Conservation (phyloP, 2,888 invertebrate genomes). For the Lasioglossum zephyrum region DNA sequence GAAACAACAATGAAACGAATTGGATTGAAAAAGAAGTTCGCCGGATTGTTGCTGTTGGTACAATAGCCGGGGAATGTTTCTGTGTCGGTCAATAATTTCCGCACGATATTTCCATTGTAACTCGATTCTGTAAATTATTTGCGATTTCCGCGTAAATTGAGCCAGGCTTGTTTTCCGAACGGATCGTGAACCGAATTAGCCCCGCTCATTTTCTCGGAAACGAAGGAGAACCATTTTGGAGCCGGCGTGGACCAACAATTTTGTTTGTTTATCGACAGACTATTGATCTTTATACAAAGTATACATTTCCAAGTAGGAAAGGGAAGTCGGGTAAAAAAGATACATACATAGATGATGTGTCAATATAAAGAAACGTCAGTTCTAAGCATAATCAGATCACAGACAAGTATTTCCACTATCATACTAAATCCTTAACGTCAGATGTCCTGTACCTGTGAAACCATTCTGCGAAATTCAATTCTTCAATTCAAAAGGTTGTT, state of each 20-base stretch:
- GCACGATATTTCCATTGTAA: constrained; percentile 21
- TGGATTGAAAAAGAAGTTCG: constrained; percentile 10
- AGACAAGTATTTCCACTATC: background rate
- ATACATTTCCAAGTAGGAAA: background rate
- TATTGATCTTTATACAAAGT: background rate
- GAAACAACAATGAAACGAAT: constrained; percentile 12
- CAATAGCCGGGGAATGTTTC: background rate
- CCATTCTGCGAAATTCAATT: background rate
- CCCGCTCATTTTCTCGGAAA: constrained; percentile 13
- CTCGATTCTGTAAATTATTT: constrained; percentile 29
- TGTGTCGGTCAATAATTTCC: constrained; percentile 15
- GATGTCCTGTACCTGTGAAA: background rate
- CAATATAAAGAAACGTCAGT: too few species aligned
- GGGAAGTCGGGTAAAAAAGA: background rate
- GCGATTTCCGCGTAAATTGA: constrained; percentile 3
- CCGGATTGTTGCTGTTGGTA: constrained; percentile 2
- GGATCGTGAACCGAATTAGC: constrained; percentile 16
- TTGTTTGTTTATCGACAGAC: background rate
- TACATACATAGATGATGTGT: too few species aligned
- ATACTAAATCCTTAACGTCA: too few species aligned
- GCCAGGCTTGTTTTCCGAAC: background rate
- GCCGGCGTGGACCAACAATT: background rate
- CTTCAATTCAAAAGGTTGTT: background rate
- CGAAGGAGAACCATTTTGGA: background rate
- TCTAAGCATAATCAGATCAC: too few species aligned